Conservation (phyloP, 2,888 invertebrate species). For the Ennomos fuscantarius region DNA sequence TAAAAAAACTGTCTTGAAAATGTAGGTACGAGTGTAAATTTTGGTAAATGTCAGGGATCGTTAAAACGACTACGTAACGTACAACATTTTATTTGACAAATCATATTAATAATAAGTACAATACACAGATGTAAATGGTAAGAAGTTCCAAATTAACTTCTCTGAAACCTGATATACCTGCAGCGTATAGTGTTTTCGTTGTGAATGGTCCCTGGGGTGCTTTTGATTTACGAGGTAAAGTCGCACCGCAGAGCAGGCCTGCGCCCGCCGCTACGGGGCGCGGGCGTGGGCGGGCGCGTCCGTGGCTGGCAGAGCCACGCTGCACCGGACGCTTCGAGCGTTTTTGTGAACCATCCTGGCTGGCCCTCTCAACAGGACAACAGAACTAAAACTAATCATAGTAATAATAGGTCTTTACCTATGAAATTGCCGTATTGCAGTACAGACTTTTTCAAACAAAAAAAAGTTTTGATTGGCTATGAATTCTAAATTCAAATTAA, state of each 20-base stretch:
- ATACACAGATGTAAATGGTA: neutral
- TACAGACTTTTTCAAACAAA: no score
- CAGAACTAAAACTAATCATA: slow-evolving; percentile 53
- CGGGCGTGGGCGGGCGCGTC: slow-evolving; percentile 49
- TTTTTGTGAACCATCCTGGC: slow-evolving; percentile 64
- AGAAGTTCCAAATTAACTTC: slow-evolving; percentile 34
- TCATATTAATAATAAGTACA: slow-evolving; percentile 2
- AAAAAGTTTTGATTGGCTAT: no score
- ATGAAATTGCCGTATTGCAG: no score
- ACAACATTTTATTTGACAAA: neutral
- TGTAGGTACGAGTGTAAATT: neutral
- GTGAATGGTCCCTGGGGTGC: slow-evolving; percentile 69
- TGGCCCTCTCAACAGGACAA: slow-evolving; percentile 54
- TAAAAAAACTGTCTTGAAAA: neutral
- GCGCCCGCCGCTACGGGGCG: slow-evolving; percentile 46
- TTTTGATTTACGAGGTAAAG: slow-evolving; percentile 80
- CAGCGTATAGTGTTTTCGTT: slow-evolving; percentile 34
- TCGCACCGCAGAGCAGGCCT: slow-evolving; percentile 61
- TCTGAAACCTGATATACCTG: slow-evolving; percentile 40
- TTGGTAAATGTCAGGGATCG: neutral
- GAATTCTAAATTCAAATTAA: no score
- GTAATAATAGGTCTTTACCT: no score
- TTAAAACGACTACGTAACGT: neutral
- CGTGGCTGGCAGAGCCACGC: slow-evolving; percentile 47
- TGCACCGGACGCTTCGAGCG: slow-evolving; percentile 64